A percentile compares a stretch with the other conserved stretches of the same genome.
phyloP scores from a whole-genome alignment of 53 echinoderm and acorn worm genomes.

The Antedon mediterranea region DNA sequence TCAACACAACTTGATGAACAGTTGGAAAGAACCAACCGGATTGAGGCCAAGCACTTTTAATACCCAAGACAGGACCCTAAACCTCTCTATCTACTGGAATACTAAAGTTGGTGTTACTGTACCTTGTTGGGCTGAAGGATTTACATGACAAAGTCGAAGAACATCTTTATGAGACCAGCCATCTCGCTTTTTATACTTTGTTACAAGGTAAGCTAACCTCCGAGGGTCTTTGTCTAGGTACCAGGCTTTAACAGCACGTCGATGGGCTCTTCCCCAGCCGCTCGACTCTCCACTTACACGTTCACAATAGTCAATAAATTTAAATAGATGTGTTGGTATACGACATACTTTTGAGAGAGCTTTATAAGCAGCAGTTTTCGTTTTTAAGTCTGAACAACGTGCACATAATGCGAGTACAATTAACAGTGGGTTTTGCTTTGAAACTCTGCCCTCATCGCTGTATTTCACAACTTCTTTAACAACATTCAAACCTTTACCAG shows the following conservation, averaged over 20 bases:
- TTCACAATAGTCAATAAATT: conserved; percentile 62
- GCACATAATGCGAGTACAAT: conserved; percentile 53
- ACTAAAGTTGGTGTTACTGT: background rate
- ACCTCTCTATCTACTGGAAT: too few relatives aligned
- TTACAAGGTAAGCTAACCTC: conserved; percentile 46
- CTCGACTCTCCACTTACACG: conserved; percentile 40
- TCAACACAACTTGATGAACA: too few relatives aligned
- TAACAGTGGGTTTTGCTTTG: conserved; percentile 37
- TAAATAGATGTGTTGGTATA: conserved; percentile 60
- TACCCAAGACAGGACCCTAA: too few relatives aligned
- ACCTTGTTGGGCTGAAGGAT: conserved; percentile 58
- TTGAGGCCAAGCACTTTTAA: too few relatives aligned
- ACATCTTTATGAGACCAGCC: conserved; percentile 85
- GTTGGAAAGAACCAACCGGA: too few relatives aligned
- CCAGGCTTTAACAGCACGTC: conserved; percentile 63
- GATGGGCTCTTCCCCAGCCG: conserved; percentile 77
- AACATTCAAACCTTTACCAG: conserved; percentile 40
- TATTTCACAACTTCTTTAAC: conserved; percentile 45
- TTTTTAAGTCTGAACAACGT: conserved; percentile 28
- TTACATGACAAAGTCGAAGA: conserved; percentile 63
- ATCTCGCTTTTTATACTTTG: conserved; percentile 50
- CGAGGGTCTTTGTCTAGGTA: conserved; percentile 52
- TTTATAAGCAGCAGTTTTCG: conserved; percentile 52
- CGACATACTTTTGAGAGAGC: conserved; percentile 49
- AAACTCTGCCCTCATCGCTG: conserved; percentile 28